These are phyloP conservation scores for Coccyzus lansbergi DNA, from an alignment of 2,797 vertebrate genomes.

Conservation along the genomic window DNA sequence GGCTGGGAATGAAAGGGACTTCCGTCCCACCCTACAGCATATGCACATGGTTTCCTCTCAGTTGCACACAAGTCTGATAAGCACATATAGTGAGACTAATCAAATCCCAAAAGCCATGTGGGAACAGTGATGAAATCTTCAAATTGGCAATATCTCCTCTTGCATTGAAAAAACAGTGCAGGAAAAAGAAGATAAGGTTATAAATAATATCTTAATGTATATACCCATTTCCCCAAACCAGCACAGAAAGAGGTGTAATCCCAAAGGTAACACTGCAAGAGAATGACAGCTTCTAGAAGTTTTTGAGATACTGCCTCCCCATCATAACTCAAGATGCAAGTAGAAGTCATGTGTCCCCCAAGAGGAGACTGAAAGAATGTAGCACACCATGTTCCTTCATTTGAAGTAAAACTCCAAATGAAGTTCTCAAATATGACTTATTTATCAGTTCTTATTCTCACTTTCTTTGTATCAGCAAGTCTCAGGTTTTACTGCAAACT, in stretches of 20 bases:
- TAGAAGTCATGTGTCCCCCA: background rate
- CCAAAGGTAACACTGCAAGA: background rate
- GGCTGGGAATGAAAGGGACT: background rate
- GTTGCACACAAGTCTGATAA: background rate
- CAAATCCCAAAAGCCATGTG: background rate
- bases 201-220: background rate
- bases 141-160: background rate
- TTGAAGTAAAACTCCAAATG: background rate
- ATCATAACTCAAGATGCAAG: background rate
- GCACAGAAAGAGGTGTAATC: background rate
- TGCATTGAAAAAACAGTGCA: background rate
- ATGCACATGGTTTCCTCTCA: background rate
- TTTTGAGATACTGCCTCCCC: background rate
- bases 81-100: background rate
- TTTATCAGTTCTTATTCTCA: background rate
- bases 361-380: background rate
- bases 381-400: background rate
- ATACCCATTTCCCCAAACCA: background rate
- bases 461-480: background rate
- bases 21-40: too few relatives aligned
- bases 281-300: background rate
- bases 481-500: background rate
- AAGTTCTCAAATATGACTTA: background rate
- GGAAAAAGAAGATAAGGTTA: background rate
- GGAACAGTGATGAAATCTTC: background rate